Evolutionary conservation across 2,888 invertebrate species (phyloP).

Genomic region (Yponomeuta evonymella): DNA sequence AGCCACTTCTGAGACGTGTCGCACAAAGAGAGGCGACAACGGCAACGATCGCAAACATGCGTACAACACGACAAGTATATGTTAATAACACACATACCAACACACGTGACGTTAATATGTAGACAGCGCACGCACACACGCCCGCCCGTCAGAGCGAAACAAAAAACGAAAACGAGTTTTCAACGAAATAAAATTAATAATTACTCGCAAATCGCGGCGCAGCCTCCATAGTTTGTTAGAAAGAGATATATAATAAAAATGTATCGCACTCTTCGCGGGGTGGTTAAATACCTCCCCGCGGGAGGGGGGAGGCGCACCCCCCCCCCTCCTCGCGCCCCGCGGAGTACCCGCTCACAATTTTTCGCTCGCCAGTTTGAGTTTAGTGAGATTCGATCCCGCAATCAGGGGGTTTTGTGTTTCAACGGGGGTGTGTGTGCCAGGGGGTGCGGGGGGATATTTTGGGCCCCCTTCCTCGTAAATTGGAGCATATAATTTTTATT

Average conservation of each 20-base stretch:
- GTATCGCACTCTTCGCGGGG: constrained; percentile 52
- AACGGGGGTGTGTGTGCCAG: constrained; percentile 24
- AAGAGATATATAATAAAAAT: constrained; percentile 70
- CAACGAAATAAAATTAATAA: constrained; percentile 56
- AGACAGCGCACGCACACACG: constrained; percentile 18
- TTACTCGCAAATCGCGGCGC: constrained; percentile 49
- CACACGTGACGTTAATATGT: background rate
- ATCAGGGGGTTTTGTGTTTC: constrained; percentile 45
- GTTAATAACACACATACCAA: constrained; percentile 12
- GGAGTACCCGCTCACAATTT: constrained; percentile 42
- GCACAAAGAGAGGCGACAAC: background rate
- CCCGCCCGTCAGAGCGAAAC: constrained; percentile 21
- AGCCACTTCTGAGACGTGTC: background rate
- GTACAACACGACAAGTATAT: constrained; percentile 11
- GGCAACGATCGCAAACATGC: background rate
- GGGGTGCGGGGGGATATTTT: constrained; percentile 49
- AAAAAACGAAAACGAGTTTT: constrained; percentile 24
- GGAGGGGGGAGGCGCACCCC: background rate
- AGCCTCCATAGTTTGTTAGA: constrained; percentile 62
- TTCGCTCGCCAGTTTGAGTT: constrained; percentile 56
- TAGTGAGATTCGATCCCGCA: constrained; percentile 74
- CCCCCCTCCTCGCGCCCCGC: constrained; percentile 26
- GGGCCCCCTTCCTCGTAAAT: constrained; percentile 58
- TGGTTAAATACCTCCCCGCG: constrained; percentile 21
- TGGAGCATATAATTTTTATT: constrained; percentile 77